A percentile compares a stretch with the other conserved stretches of the same genome.
These are phyloP conservation scores for Dasypolia templi DNA, from an alignment of 2,888 invertebrate species.

Conservation along the genomic window DNA sequence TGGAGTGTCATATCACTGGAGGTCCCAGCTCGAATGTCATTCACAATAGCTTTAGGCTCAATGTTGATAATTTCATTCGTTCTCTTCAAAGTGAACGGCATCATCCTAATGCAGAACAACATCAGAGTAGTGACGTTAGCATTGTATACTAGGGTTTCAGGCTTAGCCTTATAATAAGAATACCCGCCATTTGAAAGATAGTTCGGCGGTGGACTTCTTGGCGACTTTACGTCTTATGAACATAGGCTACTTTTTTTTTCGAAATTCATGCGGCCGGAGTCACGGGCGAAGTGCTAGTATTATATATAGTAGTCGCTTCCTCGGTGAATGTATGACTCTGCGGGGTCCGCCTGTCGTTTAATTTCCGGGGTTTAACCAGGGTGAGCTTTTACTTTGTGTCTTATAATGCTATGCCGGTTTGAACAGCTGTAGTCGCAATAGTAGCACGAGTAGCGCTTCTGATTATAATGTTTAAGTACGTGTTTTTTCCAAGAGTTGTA, in stretches of 20 bases:
- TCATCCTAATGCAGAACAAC: constrained; percentile 87
- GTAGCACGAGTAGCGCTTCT: constrained; percentile 84
- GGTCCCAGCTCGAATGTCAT: constrained; percentile 73
- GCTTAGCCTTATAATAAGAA: constrained; percentile 88
- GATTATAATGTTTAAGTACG: constrained; percentile 84
- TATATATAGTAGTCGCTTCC: too few relatives aligned
- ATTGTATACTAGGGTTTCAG: constrained; percentile 79
- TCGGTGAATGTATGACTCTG: background rate
- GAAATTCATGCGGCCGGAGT: too few relatives aligned
- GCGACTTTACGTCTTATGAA: too few relatives aligned
- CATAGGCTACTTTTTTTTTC: too few relatives aligned
- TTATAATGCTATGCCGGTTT: constrained; percentile 70
- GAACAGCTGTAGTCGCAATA: constrained; percentile 79
- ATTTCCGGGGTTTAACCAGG: constrained; percentile 58
- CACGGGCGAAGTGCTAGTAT: too few relatives aligned
- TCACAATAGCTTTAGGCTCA: constrained; percentile 85
- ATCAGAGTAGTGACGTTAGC: constrained; percentile 87
- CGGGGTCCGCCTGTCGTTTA: constrained; percentile 65
- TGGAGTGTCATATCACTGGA: constrained; percentile 42
- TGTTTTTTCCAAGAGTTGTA: constrained; percentile 79
- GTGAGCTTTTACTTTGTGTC: constrained; percentile 80
- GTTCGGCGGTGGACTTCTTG: constrained; percentile 89
- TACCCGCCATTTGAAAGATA: constrained; percentile 75
- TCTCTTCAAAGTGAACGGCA: constrained; percentile 85
- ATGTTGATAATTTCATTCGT: constrained; percentile 89